phyloP scores from a whole-genome alignment of 1,140 invertebrate genomes.

The Diploscapter pachys region DNA sequence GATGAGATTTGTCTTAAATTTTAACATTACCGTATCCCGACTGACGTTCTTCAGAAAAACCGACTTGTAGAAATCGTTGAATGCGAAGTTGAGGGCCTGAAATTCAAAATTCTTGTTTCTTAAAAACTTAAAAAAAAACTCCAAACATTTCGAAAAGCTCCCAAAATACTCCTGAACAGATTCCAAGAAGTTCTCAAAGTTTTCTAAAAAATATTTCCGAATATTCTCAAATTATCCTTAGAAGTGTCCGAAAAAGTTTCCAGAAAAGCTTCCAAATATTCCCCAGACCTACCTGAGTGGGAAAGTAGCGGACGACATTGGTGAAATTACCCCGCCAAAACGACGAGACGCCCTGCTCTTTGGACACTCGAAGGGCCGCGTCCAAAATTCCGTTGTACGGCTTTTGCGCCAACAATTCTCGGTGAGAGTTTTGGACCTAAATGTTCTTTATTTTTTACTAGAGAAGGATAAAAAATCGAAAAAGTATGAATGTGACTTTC shows the following conservation, averaged over 20 bases:
- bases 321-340: constrained; percentile 32
- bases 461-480: neutral
- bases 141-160: constrained; percentile 3
- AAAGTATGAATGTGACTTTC: neutral
- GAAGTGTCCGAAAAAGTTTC: no score
- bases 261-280: constrained; percentile 7
- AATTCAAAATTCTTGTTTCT: neutral
- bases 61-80: constrained; percentile 32
- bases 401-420: constrained; percentile 32
- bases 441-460: constrained; percentile 18
- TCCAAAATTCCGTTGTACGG: constrained; percentile 36
- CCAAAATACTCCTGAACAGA: no score
- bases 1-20: neutral
- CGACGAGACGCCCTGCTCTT: constrained; percentile 23
- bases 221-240: no score
- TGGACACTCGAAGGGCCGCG: constrained; percentile 18
- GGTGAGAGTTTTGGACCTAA: constrained; percentile 35
- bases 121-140: neutral
- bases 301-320: constrained; percentile 25
- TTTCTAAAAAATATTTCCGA: no score
- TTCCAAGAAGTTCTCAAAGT: no score
- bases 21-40: constrained; percentile 1
- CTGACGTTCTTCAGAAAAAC: neutral
- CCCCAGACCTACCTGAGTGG: constrained; percentile 8
- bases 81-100: constrained; percentile 33